Conservation (phyloP, 1,140 invertebrate genomes). For the Macrocentrus cingulum region DNA sequence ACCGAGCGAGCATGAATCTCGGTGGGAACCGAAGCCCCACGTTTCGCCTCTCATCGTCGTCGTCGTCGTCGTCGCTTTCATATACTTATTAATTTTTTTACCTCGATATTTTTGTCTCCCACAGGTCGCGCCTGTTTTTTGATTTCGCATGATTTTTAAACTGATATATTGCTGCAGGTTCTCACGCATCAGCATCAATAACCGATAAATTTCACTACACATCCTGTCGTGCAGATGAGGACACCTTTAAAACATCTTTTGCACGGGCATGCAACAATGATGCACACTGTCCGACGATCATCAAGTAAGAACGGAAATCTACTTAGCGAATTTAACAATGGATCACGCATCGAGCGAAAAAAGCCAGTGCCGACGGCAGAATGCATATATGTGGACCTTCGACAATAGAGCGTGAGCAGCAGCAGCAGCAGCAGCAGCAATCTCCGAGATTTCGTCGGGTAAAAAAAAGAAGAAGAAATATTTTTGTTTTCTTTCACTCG, state of each 20-base stretch:
- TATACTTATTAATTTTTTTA: too few relatives aligned
- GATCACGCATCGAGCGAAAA: neutral
- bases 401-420: neutral
- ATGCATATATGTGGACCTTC: neutral
- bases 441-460: neutral
- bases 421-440: neutral
- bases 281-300: too few relatives aligned
- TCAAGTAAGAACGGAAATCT: constrained; percentile 6
- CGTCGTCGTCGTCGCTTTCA: too few relatives aligned
- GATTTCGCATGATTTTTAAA: too few relatives aligned
- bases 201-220: too few relatives aligned
- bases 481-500: neutral
- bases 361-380: neutral
- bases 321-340: constrained; percentile 4
- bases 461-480: neutral
- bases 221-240: too few relatives aligned
- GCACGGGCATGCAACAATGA: too few relatives aligned
- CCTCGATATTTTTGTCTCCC: too few relatives aligned
- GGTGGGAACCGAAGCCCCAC: constrained; percentile 50
- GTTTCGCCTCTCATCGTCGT: neutral
- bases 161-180: too few relatives aligned
- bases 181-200: too few relatives aligned
- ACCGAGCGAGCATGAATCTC: constrained; percentile 48
- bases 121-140: too few relatives aligned
- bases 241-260: too few relatives aligned